phyloP scores from a whole-genome alignment of 2,797 vertebrate species.

The Menidia menidia region DNA sequence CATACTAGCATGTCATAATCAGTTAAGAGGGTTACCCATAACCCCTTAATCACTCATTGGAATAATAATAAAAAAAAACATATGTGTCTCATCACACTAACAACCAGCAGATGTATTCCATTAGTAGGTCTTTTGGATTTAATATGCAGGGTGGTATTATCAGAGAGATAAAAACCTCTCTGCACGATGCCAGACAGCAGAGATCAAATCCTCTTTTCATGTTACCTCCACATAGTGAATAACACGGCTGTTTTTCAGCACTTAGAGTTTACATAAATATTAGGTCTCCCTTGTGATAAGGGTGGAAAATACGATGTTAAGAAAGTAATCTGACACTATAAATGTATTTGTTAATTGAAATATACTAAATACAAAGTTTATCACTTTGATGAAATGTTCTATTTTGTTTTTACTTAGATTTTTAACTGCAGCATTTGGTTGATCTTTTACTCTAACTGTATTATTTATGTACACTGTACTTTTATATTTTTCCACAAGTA shows the following conservation, averaged over 20 bases:
- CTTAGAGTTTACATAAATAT: constrained; percentile 21
- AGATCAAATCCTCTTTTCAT: constrained; percentile 74
- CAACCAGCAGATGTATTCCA: constrained; percentile 74
- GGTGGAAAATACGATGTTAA: constrained; percentile 24
- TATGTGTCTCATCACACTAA: constrained; percentile 72
- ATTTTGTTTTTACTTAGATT: not conserved
- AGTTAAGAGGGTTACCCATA: constrained; percentile 76
- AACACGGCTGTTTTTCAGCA: constrained; percentile 42
- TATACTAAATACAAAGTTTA: not conserved
- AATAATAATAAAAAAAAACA: constrained; percentile 62
- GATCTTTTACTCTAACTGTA: not conserved
- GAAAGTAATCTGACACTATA: constrained; percentile 1
- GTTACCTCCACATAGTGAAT: constrained; percentile 38
- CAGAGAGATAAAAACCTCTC: constrained; percentile 50
- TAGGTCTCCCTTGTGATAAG: not conserved
- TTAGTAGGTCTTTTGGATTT: constrained; percentile 74
- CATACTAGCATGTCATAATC: constrained; percentile 47
- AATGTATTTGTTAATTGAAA: constrained; percentile 6
- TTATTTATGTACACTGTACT: no score
- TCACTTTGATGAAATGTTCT: constrained; percentile 11
- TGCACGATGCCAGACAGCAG: constrained; percentile 54
- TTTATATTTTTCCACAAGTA: not conserved
- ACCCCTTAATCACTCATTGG: constrained; percentile 75
- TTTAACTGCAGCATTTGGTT: not conserved
- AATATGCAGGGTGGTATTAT: constrained; percentile 66